Base-by-base conservation (phyloP, 2,113 vertebrate species). In the Callipepla squamata region DNA sequence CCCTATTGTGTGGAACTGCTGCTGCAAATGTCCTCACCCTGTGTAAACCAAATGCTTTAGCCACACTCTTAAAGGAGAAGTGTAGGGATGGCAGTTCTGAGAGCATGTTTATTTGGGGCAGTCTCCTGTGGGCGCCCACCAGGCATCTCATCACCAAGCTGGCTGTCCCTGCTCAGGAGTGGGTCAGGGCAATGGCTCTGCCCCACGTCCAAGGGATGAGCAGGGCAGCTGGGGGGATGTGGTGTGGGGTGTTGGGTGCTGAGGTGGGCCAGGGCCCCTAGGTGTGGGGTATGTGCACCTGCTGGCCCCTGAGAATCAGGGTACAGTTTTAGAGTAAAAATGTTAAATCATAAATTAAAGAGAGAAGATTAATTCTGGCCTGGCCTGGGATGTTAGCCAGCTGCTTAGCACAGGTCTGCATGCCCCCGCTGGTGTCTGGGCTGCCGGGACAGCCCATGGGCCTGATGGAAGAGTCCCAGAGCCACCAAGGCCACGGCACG, bases 81-180 rank as follows among this genome's bases (percentile, higher is more conserved):
- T 55, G 76, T 86, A 80, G 22, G 0, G 57, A 57, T 94, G 87
- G 85, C 51, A 53, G 15, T 53, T 53, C 51, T 30, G 26, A 53
- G 51, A 28, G 26, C 15, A 9, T 53, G 66, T 90, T 94, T 95
- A 88, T 95, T 96, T 94, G 83, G 90, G 85, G 62, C 79, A 18
- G 66, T 68, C 93, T 70, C 47, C 45, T 61, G 85, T 66, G 89
- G 92, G 16, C 66, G 86, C 53, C 85, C 90, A 88, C 82, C 94
- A 91, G 89, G 68, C 72, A 57, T 48, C 83, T 30, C 8, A 8
- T 30, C 30, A 26, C 51, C 51, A 28, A 9, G 26, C 51, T 53
- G 26, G 51, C 51, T 53, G 26, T 15, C 51, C 51, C 26, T 53
- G 26, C 51, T 53, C 25, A 8, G 51, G 50, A 8, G 26, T 53